A percentile compares a stretch with the other conserved stretches of the same genome.
Conservation (phyloP, 2,797 vertebrate species). For the Rallus crepitans region DNA sequence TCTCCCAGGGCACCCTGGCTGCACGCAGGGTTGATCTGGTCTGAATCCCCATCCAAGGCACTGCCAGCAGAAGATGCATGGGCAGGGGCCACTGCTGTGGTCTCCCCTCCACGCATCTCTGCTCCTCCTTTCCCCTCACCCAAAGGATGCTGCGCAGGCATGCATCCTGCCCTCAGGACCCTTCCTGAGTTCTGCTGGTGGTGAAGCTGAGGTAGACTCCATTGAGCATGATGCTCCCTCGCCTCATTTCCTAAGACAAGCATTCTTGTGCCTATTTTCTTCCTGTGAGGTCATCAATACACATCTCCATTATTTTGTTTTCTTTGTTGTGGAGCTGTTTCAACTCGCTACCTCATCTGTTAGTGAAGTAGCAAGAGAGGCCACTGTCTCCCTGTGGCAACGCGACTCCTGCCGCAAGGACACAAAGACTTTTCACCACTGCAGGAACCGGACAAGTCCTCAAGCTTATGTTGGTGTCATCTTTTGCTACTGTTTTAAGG, state of each 20-base stretch:
- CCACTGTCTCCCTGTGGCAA: not conserved
- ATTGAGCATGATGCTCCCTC: accelerated
- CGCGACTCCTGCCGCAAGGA: not conserved
- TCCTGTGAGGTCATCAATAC: not conserved
- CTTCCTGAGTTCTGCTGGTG: not conserved
- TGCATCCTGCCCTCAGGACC: accelerated
- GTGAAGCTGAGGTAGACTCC: not conserved
- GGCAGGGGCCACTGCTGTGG: accelerated
- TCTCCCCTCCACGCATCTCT: too few relatives aligned
- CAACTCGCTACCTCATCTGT: not conserved
- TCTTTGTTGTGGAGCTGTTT: not conserved
- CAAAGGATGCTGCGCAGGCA: not conserved
- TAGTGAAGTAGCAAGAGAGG: not conserved
- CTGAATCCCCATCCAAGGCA: accelerated
- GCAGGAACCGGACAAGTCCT: not conserved
- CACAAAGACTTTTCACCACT: not conserved
- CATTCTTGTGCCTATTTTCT: not conserved
- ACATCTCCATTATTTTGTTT: not conserved
- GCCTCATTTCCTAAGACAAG: not conserved
- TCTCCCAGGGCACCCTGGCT: accelerated
- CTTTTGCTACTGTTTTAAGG: not conserved
- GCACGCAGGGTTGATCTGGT: accelerated
- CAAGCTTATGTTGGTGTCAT: not conserved
- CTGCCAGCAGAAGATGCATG: accelerated
- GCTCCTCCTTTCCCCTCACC: not conserved